A percentile compares a stretch with the other conserved stretches of the same genome.
Evolutionary conservation across 1,140 invertebrate species (phyloP).

Genomic region (Heliconius hermathena): DNA sequence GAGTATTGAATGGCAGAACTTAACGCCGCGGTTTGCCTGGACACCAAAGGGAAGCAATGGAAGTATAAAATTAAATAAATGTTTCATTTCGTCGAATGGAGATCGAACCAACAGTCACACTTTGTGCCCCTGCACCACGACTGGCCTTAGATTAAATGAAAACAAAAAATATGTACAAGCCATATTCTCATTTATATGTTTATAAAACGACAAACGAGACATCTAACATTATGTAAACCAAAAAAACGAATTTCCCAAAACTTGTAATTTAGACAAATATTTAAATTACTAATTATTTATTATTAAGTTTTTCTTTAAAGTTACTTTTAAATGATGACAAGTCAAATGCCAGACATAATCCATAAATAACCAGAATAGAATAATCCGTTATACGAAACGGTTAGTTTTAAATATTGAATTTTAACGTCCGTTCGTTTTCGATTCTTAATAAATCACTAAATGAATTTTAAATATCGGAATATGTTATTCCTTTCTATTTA

Average conservation of each 20-base stretch:
- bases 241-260: not conserved
- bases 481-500: not conserved
- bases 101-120: no score
- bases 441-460: conserved; percentile 5
- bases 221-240: not conserved
- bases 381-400: conserved; percentile 22
- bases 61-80: no score
- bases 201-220: not conserved
- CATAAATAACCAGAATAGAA: conserved; percentile 36
- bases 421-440: conserved; percentile 13
- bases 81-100: no score
- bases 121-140: no score
- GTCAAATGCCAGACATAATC: conserved; percentile 38
- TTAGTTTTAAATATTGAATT: conserved; percentile 15
- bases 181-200: not conserved
- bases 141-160: not conserved
- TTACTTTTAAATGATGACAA: conserved; percentile 3
- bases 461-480: not conserved
- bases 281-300: not conserved
- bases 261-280: not conserved
- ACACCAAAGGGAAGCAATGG: no score
- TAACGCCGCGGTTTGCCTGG: no score
- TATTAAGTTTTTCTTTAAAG: not conserved
- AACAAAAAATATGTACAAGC: no score
- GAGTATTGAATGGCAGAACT: no score